These are phyloP conservation scores for Epizoanthus illoricatus DNA, from an alignment of 92 coral and sea anemone genomes.

Conservation along the genomic window DNA sequence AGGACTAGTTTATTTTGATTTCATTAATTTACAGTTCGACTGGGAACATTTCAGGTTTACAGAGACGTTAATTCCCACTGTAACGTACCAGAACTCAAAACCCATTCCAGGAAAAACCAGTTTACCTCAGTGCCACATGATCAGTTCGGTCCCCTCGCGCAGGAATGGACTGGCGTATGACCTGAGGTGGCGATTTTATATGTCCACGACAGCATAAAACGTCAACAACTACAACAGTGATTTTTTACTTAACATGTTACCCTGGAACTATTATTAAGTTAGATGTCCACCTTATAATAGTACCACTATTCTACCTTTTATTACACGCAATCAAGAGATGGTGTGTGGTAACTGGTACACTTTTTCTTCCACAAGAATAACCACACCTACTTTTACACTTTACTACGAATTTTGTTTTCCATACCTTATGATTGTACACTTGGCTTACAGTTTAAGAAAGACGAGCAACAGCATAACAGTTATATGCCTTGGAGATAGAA, in stretches of 20 bases:
- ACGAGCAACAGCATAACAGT: neutral
- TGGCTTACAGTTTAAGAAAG: no score
- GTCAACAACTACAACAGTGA: neutral
- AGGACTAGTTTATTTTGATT: neutral
- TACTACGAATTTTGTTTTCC: no score
- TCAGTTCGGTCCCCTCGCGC: neutral
- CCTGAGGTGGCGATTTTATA: neutral
- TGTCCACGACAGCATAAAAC: neutral
- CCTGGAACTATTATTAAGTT: neutral
- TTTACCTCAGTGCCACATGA: neutral
- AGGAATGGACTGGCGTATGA: neutral
- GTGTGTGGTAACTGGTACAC: constrained; percentile 1
- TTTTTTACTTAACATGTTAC: neutral
- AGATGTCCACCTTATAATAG: neutral
- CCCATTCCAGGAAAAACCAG: neutral
- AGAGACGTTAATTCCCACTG: neutral
- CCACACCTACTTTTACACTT: no score
- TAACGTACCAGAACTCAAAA: neutral
- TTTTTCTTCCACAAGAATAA: no score
- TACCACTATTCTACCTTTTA: neutral
- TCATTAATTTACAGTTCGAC: neutral
- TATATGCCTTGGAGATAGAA: neutral
- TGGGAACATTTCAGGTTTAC: neutral
- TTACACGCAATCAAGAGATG: neutral
- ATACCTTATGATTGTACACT: no score